phyloP scores from a whole-genome alignment of 1,140 invertebrate species.

The Limonius californicus region DNA sequence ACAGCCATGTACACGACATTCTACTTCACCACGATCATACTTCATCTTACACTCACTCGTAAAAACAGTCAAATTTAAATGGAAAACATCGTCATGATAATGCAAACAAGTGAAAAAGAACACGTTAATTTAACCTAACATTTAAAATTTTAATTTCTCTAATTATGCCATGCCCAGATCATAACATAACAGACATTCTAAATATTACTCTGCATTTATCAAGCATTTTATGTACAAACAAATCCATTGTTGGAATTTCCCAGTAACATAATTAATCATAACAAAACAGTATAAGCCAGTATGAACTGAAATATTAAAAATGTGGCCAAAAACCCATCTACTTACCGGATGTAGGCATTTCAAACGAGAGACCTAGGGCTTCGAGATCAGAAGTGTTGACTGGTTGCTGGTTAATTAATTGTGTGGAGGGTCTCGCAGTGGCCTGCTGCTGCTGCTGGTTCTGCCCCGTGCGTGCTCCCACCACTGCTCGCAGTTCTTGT shows the following conservation, averaged over 20 bases:
- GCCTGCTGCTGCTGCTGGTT: slow-evolving; percentile 38
- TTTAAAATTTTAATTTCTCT: too few species aligned
- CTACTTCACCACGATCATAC: too few species aligned
- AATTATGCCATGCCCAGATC: too few species aligned
- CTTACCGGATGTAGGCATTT: slow-evolving; percentile 63
- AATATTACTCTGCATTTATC: not conserved
- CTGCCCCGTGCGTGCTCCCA: slow-evolving; percentile 73
- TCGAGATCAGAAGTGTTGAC: slow-evolving; percentile 57
- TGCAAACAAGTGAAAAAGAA: too few species aligned
- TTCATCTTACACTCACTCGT: too few species aligned
- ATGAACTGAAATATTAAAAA: slow-evolving; percentile 7
- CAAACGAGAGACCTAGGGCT: slow-evolving; percentile 62
- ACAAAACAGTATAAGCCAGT: not conserved
- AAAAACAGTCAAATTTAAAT: too few species aligned
- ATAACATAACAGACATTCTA: too few species aligned
- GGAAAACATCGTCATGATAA: too few species aligned
- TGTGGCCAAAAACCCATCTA: not conserved
- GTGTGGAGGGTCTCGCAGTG: slow-evolving; percentile 18
- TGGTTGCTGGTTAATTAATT: slow-evolving; percentile 24
- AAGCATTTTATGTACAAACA: not conserved
- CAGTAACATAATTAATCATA: slow-evolving; percentile 14
- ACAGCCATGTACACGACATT: too few species aligned
- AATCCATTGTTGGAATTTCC: not conserved
- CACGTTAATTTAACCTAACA: too few species aligned
- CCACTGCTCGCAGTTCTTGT: slow-evolving; percentile 82